Percentiles rank a stretch among this genome's conserved stretches.
These are phyloP conservation scores for Sabatieria punctata DNA, from an alignment of 2,888 invertebrate genomes.

Conservation along the genomic window DNA sequence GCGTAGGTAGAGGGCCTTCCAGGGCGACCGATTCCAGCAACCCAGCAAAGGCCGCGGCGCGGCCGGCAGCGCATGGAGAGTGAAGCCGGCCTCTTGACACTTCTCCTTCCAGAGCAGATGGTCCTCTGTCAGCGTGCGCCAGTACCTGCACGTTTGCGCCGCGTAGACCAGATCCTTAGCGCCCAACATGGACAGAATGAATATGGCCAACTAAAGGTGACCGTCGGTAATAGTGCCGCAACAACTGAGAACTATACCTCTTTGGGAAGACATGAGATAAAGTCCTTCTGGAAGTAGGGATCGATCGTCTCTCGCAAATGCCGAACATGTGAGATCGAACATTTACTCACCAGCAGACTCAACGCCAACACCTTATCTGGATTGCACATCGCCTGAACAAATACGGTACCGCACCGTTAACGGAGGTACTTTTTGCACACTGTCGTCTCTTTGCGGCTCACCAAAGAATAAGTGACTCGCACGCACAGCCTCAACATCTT, in stretches of 20 bases:
- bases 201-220: constrained; percentile 61
- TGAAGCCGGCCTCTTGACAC: constrained; percentile 69
- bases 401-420: too few species aligned
- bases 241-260: too few species aligned
- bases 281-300: constrained; percentile 91
- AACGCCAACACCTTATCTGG: constrained; percentile 71
- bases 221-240: too few species aligned
- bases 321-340: constrained; percentile 78
- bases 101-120: constrained; percentile 95
- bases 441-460: too few species aligned
- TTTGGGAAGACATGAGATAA: constrained; percentile 82
- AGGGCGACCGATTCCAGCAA: constrained; percentile 28
- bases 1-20: constrained; percentile 67
- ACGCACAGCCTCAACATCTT: too few species aligned
- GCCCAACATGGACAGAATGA: constrained; percentile 76
- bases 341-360: constrained; percentile 67
- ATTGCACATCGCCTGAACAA: constrained; percentile 44
- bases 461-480: too few species aligned
- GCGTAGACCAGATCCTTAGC: constrained; percentile 74
- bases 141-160: constrained; percentile 85
- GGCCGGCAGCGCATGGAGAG: constrained; percentile 21
- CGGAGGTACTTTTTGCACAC: too few species aligned
- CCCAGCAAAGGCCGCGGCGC: too few species aligned
- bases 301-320: constrained; percentile 97
- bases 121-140: constrained; percentile 88